Percentiles rank a stretch among this genome's conserved stretches.
These are phyloP conservation scores for Cephalopterus ornatus DNA, from an alignment of 2,113 vertebrate genomes.

Conservation along the genomic window DNA sequence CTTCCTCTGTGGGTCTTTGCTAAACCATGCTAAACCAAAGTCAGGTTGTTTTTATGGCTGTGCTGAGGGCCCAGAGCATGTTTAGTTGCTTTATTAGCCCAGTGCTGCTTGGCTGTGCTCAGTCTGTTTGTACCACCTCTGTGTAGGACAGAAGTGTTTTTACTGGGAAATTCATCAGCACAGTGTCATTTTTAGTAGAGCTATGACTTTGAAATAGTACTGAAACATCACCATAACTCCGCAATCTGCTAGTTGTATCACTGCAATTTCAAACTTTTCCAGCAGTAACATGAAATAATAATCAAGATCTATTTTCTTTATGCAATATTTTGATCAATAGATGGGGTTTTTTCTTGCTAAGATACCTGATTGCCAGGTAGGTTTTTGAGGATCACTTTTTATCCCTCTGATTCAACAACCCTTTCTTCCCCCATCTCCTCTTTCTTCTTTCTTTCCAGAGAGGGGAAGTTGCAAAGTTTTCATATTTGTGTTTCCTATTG, in stretches of 20 bases:
- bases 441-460: neutral
- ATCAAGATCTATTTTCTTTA: neutral
- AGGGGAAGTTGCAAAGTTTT: neutral
- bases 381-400: neutral
- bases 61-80: neutral
- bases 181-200: neutral
- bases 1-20: neutral
- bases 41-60: neutral
- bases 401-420: neutral
- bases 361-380: neutral
- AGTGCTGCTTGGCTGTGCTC: neutral
- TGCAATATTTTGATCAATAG: neutral
- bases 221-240: neutral
- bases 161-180: neutral
- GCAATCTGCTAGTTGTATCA: neutral
- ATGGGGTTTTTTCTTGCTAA: neutral
- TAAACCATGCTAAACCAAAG: neutral
- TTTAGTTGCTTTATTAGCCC: neutral
- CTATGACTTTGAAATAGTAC: neutral
- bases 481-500: neutral
- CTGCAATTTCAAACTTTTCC: neutral
- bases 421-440: neutral
- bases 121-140: neutral
- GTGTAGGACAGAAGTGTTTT: neutral
- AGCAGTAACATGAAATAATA: neutral